A percentile compares a stretch with the other conserved stretches of the same genome.
These are phyloP conservation scores for Apodemia mormo DNA, from an alignment of 2,888 invertebrate genomes.

Conservation along the genomic window DNA sequence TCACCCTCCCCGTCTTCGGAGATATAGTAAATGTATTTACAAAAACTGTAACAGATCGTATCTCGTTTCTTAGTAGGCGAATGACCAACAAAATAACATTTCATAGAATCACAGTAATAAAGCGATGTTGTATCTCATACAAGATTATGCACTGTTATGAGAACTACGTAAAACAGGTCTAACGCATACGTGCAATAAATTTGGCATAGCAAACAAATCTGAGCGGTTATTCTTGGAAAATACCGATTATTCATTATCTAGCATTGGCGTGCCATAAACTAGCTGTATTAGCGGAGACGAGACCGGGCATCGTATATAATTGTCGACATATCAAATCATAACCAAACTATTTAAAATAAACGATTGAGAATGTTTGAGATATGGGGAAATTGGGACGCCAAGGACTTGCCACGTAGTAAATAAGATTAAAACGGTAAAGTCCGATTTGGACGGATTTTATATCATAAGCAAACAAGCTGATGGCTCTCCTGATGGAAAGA, in stretches of 20 bases:
- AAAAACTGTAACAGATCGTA: no score
- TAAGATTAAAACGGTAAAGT: no score
- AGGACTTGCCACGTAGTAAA: neutral
- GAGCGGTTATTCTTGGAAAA: constrained; percentile 6
- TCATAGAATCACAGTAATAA: no score
- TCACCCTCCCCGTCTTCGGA: no score
- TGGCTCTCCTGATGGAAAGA: no score
- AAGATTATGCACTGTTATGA: neutral
- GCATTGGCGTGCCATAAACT: neutral
- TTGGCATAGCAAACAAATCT: constrained; percentile 6
- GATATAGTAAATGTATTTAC: no score
- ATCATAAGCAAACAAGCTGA: no score
- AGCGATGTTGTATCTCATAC: neutral
- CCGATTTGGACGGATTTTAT: no score
- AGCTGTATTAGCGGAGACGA: neutral
- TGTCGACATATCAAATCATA: neutral
- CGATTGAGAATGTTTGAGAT: neutral
- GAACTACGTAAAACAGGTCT: neutral
- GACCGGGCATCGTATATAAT: constrained; percentile 1
- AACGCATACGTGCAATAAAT: constrained; percentile 6
- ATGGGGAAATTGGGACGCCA: neutral
- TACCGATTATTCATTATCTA: constrained; percentile 10
- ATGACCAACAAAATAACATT: no score
- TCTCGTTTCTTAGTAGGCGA: no score
- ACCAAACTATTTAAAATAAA: neutral